These are phyloP conservation scores for Frankliniella fusca DNA, from an alignment of 2,888 invertebrate genomes.

Conservation along the genomic window DNA sequence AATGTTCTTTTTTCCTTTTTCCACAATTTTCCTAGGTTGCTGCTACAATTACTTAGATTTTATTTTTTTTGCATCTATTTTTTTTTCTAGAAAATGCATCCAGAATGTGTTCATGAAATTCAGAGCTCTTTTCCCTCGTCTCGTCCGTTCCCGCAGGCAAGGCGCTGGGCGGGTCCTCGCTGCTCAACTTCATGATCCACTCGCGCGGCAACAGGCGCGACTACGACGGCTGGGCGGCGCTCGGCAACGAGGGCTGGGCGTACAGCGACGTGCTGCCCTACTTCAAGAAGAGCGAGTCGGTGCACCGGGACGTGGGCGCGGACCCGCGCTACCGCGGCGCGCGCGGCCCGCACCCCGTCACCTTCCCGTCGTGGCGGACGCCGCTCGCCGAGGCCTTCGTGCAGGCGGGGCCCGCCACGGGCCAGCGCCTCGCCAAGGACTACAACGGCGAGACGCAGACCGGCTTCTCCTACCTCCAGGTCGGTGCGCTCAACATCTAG, in stretches of 20 bases:
- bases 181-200: conserved; percentile 77
- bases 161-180: conserved; percentile 76
- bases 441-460: conserved; percentile 60
- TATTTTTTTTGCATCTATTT: too few species aligned
- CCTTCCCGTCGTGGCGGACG: conserved; percentile 46
- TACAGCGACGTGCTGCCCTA: conserved; percentile 68
- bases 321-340: conserved; percentile 43
- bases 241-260: conserved; percentile 70
- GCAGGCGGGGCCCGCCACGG: conserved; percentile 58
- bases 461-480: conserved; percentile 59
- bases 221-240: conserved; percentile 69
- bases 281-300: conserved; percentile 73
- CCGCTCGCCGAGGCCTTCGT: conserved; percentile 60
- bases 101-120: too few species aligned
- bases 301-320: conserved; percentile 53
- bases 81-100: too few species aligned
- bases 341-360: conserved; percentile 20
- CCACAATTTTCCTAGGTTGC: too few species aligned
- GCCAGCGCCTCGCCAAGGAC: conserved; percentile 55
- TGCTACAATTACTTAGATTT: too few species aligned
- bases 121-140: background rate
- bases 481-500: conserved; percentile 21
- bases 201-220: conserved; percentile 66
- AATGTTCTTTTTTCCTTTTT: too few species aligned
- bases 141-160: conserved; percentile 55